Percentiles rank a stretch among this genome's conserved stretches.
phyloP scores from a whole-genome alignment of 2,113 vertebrate species.

The Lamprologus ornatipinnis region DNA sequence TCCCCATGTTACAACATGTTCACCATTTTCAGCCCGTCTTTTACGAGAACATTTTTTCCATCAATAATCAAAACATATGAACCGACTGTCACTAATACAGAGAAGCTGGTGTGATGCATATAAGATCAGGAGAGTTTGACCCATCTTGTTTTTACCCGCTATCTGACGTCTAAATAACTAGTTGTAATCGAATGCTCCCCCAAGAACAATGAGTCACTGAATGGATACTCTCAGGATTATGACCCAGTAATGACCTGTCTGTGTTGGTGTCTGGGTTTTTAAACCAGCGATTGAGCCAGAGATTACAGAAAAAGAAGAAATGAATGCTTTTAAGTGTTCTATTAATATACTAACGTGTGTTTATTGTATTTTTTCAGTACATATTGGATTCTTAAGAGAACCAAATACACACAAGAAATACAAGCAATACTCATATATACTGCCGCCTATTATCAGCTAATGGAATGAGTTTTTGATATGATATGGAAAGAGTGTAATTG shows the following conservation, averaged over 20 bases:
- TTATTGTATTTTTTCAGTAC: not conserved
- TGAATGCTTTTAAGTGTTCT: not conserved
- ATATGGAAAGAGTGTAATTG: not conserved
- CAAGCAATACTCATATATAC: not conserved
- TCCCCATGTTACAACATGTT: not conserved
- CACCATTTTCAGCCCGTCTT: not conserved
- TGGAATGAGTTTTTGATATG: not conserved
- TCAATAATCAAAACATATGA: not conserved
- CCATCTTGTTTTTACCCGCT: not conserved
- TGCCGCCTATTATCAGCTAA: not conserved
- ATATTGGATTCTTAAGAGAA: not conserved
- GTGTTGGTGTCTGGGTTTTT: not conserved
- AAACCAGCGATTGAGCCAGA: not conserved
- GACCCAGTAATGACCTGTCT: not conserved
- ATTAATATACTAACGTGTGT: not conserved
- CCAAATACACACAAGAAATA: not conserved
- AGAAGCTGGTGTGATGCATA: not conserved
- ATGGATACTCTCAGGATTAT: constrained; percentile 8
- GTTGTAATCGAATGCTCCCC: constrained; percentile 29
- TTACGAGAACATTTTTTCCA: not conserved
- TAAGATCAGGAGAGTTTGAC: not conserved
- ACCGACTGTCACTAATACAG: not conserved
- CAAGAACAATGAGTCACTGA: constrained; percentile 15
- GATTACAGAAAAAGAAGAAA: not conserved
- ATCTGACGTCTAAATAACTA: not conserved